Percentiles rank a stretch among this genome's conserved stretches.
These are phyloP conservation scores for Drosophila pullipes DNA, from an alignment of 2,888 invertebrate genomes.

Conservation along the genomic window DNA sequence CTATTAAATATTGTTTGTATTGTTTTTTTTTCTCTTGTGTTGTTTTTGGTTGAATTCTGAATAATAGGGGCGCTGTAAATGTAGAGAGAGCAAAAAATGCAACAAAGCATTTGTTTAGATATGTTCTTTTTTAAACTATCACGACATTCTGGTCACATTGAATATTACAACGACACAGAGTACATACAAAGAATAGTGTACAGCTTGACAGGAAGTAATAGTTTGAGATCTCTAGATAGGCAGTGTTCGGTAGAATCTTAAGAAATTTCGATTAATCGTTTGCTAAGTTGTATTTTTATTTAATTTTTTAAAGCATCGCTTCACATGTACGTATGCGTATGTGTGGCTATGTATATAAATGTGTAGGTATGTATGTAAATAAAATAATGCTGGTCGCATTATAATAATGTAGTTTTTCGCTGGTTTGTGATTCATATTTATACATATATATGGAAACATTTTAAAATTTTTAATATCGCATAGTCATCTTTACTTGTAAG, in stretches of 20 bases:
- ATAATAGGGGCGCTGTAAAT: slow-evolving; percentile 46
- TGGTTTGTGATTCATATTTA: slow-evolving; percentile 22
- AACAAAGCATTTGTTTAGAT: slow-evolving; percentile 44
- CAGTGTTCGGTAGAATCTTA: slow-evolving; percentile 14
- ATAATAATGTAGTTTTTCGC: slow-evolving; percentile 7
- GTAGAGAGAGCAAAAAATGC: slow-evolving; percentile 52
- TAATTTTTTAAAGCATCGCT: slow-evolving; percentile 1
- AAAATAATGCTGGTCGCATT: slow-evolving; percentile 8
- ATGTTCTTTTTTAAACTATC: slow-evolving; percentile 25
- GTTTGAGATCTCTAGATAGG: slow-evolving; percentile 24
- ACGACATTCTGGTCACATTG: slow-evolving; percentile 31
- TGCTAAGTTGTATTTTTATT: background rate
- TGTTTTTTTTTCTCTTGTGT: slow-evolving; percentile 6
- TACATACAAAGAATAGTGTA: slow-evolving; percentile 32
- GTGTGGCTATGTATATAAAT: background rate
- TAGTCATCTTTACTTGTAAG: background rate
- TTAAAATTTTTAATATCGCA: background rate
- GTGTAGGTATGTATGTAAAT: slow-evolving; percentile 13
- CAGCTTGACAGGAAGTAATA: slow-evolving; percentile 41
- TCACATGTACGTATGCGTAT: slow-evolving; percentile 12
- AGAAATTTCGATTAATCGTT: slow-evolving; percentile 1
- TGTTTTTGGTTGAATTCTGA: slow-evolving; percentile 38
- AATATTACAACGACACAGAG: slow-evolving; percentile 34
- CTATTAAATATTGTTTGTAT: background rate
- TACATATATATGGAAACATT: too few relatives aligned